phyloP scores from a whole-genome alignment of 1,140 invertebrate species.

The Bombyx mori region DNA sequence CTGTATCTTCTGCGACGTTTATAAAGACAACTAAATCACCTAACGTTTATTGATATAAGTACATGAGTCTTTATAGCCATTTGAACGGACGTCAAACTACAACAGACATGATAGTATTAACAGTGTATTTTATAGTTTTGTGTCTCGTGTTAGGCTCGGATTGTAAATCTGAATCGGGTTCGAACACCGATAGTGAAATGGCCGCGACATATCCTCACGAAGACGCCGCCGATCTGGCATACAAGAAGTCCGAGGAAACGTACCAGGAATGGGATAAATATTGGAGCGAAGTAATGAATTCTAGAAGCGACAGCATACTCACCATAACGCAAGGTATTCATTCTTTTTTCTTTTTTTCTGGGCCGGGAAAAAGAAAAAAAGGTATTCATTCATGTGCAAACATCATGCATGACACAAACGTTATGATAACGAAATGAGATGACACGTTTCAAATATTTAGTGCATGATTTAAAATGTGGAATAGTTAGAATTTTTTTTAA shows the following conservation, averaged over 20 bases:
- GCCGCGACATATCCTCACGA: constrained; percentile 36
- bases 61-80: not conserved
- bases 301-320: constrained; percentile 33
- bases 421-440: no score
- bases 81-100: constrained; percentile 1
- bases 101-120: not conserved
- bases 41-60: no score
- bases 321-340: constrained; percentile 31
- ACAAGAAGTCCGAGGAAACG: constrained; percentile 43
- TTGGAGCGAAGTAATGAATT: constrained; percentile 26
- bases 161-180: constrained; percentile 32
- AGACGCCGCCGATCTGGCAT: constrained; percentile 33
- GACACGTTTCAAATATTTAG: no score
- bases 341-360: not conserved
- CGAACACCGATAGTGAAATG: constrained; percentile 36
- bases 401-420: no score
- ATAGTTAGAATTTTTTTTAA: no score
- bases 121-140: constrained; percentile 3
- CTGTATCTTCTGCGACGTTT: not conserved
- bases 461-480: no score
- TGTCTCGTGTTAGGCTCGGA: constrained; percentile 20
- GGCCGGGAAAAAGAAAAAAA: no score
- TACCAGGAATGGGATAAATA: constrained; percentile 45
- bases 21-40: not conserved
- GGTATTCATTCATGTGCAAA: no score